Conservation (phyloP, 2,888 invertebrate genomes). For the Andrena trimmerana region DNA sequence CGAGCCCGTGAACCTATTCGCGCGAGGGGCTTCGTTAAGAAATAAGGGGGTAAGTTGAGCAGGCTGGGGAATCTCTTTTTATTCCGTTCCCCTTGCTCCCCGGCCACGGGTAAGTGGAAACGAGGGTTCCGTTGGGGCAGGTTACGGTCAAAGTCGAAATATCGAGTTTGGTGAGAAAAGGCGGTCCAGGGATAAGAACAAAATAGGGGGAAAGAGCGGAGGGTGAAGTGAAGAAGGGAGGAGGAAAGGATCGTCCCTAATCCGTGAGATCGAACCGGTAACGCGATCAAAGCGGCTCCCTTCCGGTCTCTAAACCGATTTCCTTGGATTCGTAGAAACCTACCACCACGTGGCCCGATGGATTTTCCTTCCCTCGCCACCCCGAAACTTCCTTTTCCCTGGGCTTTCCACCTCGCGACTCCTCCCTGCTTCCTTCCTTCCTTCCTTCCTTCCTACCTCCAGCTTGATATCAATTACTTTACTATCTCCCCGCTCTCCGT, state of each 20-base stretch:
- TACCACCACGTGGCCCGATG: constrained; percentile 65
- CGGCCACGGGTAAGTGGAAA: constrained; percentile 14
- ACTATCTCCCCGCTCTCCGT: constrained; percentile 42
- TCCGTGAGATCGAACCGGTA: constrained; percentile 77
- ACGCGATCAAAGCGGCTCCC: constrained; percentile 77
- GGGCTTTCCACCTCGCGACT: constrained; percentile 4
- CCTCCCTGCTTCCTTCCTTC: neutral
- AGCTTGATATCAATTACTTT: constrained; percentile 60
- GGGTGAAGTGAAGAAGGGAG: constrained; percentile 29
- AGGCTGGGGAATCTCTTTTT: constrained; percentile 32
- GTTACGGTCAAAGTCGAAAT: constrained; percentile 69
- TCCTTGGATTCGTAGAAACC: constrained; percentile 70
- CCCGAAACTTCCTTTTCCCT: constrained; percentile 21
- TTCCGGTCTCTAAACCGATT: constrained; percentile 78
- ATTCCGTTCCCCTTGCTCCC: constrained; percentile 12
- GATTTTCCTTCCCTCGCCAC: constrained; percentile 48
- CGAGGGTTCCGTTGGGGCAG: constrained; percentile 54
- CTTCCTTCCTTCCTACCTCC: neutral
- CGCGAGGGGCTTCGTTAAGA: constrained; percentile 2
- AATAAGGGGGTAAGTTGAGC: constrained; percentile 33
- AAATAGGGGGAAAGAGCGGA: constrained; percentile 37
- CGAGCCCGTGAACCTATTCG: neutral
- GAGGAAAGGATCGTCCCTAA: constrained; percentile 70
- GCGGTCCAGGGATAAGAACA: constrained; percentile 56
- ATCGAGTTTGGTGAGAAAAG: constrained; percentile 67